These are phyloP conservation scores for Polyodon spathula DNA, from an alignment of 2,113 vertebrate genomes.

Conservation along the genomic window DNA sequence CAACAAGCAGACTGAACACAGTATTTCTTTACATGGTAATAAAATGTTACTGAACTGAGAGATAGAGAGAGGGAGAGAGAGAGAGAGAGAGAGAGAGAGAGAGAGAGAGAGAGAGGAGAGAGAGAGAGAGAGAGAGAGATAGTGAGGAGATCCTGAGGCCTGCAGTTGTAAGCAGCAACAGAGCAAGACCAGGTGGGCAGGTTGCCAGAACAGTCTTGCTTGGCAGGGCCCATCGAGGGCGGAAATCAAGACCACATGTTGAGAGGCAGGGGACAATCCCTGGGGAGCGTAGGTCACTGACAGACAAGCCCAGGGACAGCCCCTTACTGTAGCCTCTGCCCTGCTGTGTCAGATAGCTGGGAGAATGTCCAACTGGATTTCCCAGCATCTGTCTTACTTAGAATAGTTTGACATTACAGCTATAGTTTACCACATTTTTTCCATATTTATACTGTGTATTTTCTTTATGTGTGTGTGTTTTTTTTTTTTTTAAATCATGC, in stretches of 20 bases:
- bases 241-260: slow-evolving; percentile 73
- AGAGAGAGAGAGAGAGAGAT: slow-evolving; percentile 45
- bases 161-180: too few species aligned
- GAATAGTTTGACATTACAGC: neutral
- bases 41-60: slow-evolving; percentile 21
- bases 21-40: too few species aligned
- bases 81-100: too few species aligned
- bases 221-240: slow-evolving; percentile 44
- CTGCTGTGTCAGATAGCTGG: slow-evolving; percentile 57
- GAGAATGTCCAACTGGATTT: slow-evolving; percentile 50
- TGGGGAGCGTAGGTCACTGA: slow-evolving; percentile 65
- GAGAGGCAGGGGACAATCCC: slow-evolving; percentile 58
- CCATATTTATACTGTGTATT: too few species aligned
- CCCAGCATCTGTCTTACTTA: slow-evolving; percentile 36
- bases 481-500: too few species aligned
- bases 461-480: too few species aligned
- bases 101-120: slow-evolving; percentile 1
- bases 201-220: slow-evolving; percentile 68
- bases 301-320: slow-evolving; percentile 56
- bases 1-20: too few species aligned
- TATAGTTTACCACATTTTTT: too few species aligned
- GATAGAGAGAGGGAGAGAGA: slow-evolving; percentile 16
- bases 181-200: slow-evolving; percentile 67
- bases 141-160: too few species aligned
- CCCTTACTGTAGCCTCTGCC: slow-evolving; percentile 62